Evolutionary conservation across 2,888 invertebrate species (phyloP).

Genomic region (Heliconius sara): DNA sequence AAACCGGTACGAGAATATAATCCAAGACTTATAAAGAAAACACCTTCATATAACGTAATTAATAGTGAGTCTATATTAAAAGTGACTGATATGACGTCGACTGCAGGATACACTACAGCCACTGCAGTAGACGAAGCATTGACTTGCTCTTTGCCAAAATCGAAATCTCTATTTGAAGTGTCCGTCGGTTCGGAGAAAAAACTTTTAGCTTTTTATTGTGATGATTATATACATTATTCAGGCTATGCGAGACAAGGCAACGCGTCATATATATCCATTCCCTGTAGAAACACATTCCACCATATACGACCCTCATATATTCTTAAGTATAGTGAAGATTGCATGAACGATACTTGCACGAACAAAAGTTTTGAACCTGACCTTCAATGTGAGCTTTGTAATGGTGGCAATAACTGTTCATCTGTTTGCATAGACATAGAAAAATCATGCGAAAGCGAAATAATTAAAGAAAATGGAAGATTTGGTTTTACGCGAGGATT

Average conservation of each 20-base stretch:
- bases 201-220: conserved; percentile 59
- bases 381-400: conserved; percentile 40
- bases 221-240: conserved; percentile 46
- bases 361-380: conserved; percentile 28
- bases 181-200: conserved; percentile 53
- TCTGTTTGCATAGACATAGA: conserved; percentile 49
- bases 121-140: conserved; percentile 50
- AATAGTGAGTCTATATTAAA: conserved; percentile 72
- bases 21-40: conserved; percentile 59
- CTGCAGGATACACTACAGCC: conserved; percentile 50
- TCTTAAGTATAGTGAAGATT: conserved; percentile 21
- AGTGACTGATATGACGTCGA: conserved; percentile 75
- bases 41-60: conserved; percentile 70
- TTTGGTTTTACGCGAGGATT: conserved; percentile 61
- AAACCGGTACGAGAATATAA: conserved; percentile 54
- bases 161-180: conserved; percentile 60
- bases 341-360: conserved; percentile 31
- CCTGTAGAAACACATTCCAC: conserved; percentile 16
- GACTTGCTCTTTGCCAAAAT: conserved; percentile 55
- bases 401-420: conserved; percentile 40
- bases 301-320: conserved; percentile 13
- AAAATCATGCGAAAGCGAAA: conserved; percentile 45
- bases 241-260: conserved; percentile 3
- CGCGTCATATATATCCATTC: conserved; percentile 19
- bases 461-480: conserved; percentile 46